Conservation (phyloP, 2,113 vertebrate genomes). For the Oenanthe oenanthe region DNA sequence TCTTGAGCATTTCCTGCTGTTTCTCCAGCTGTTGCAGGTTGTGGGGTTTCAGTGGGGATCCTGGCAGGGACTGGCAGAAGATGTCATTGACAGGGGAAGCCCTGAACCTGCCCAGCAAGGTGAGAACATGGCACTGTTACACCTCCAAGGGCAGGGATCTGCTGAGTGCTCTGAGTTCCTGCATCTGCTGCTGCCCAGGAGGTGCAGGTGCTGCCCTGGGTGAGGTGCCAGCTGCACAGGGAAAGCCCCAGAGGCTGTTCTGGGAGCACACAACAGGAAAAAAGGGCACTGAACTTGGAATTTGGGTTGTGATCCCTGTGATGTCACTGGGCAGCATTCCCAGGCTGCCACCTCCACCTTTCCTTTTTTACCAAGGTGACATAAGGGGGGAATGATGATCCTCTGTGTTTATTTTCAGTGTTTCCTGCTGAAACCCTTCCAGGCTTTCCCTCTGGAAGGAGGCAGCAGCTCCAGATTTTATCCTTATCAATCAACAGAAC, state of each 20-base stretch:
- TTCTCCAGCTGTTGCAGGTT: slow-evolving; percentile 87
- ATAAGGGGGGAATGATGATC: not conserved
- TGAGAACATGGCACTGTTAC: not conserved
- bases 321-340: not conserved
- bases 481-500: not conserved
- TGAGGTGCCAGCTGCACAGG: not conserved
- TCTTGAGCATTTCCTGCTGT: slow-evolving; percentile 88
- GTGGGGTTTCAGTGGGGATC: slow-evolving; percentile 90
- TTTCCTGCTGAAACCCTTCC: not conserved
- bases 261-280: not conserved
- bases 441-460: not conserved
- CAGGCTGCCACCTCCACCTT: not conserved
- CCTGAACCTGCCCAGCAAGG: slow-evolving; percentile 80
- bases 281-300: not conserved
- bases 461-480: not conserved
- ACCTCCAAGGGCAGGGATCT: not conserved
- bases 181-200: not conserved
- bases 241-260: not conserved
- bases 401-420: not conserved
- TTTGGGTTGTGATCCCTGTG: not conserved
- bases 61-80: slow-evolving; percentile 92
- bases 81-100: slow-evolving; percentile 95
- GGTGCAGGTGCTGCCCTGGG: not conserved
- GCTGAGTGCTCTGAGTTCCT: not conserved
- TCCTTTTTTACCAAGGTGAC: not conserved